Evolutionary conservation across 2,888 invertebrate species (phyloP).

Genomic region (Lasioglossum morio): DNA sequence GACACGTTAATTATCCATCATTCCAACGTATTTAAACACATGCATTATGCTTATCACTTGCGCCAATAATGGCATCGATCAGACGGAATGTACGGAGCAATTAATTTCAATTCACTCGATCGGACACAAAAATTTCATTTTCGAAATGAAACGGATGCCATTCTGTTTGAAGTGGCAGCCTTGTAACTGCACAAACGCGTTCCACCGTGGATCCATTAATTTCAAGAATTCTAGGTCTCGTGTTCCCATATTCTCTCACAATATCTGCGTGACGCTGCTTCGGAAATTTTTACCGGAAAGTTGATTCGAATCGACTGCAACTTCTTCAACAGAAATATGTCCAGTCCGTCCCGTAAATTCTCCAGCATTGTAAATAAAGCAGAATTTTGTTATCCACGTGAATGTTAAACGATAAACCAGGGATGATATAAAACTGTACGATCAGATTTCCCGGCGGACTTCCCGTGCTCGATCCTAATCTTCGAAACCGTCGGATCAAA

Average conservation of each 20-base stretch:
- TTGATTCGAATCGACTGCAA: neutral
- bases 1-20: neutral
- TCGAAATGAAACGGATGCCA: neutral
- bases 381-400: neutral
- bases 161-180: neutral
- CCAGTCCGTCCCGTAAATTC: neutral
- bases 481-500: neutral
- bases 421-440: neutral
- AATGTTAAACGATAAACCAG: neutral
- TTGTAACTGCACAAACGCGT: neutral
- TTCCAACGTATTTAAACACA: neutral
- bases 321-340: neutral
- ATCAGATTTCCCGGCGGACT: neutral
- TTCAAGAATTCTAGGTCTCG: neutral
- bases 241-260: neutral
- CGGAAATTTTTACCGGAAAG: neutral
- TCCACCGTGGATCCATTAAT: neutral
- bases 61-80: neutral
- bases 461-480: neutral
- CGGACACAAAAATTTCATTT: neutral
- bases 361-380: neutral
- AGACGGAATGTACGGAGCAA: neutral
- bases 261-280: neutral
- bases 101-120: neutral
- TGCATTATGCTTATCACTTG: neutral